Base-by-base conservation (phyloP, 2,113 vertebrate species). In the Pardalotus punctatus region DNA sequence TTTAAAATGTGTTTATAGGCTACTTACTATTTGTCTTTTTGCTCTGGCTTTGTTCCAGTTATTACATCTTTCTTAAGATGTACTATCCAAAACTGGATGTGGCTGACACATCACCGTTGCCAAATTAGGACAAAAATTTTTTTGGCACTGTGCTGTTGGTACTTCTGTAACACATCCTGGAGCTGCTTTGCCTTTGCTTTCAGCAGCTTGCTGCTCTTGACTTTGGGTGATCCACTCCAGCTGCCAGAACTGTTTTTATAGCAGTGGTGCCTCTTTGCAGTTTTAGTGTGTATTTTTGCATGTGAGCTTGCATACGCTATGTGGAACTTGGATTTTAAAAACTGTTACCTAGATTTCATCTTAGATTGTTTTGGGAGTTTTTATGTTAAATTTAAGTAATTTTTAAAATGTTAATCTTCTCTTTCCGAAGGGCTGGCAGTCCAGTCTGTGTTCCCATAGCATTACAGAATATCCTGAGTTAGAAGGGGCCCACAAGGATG, bases 81-180 rank as follows among this genome's bases (percentile, higher is more conserved):
- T 28, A 3, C 33, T 71, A 2, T 51, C 88, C 77, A 43, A 92
- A 91, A 79, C 56, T 88, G 83, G 93, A 48, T 56, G 0, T 62
- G 50, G 79, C 66, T 93, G 54, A 77, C 86, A 60, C 42, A 5
- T 86, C 1, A 1, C 51, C 0, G 2, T 66, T 66, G 86, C 95
- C 91, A 93, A 95, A 96, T 90, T 94, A 94, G 94, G 95, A 74
- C 72, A 94, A 90, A 94, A 45, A 64, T 38, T 3, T 25, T 38
- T 25, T 38, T 83, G 58, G 74, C 25, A 7, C 56, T n/a, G 53
- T 78, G 88, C 88, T 51, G 86, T 57, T 77, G 56, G 27, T 70
- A 36, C 62, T 84, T 33, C 19, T 94, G 60, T 92, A 31, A 53
- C 62, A 53, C 16, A 50, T 91, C 83, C 80, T 69, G 54, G 31